Evolutionary conservation across 2,797 vertebrate species (phyloP).

Genomic region (Diceros bicornis): DNA sequence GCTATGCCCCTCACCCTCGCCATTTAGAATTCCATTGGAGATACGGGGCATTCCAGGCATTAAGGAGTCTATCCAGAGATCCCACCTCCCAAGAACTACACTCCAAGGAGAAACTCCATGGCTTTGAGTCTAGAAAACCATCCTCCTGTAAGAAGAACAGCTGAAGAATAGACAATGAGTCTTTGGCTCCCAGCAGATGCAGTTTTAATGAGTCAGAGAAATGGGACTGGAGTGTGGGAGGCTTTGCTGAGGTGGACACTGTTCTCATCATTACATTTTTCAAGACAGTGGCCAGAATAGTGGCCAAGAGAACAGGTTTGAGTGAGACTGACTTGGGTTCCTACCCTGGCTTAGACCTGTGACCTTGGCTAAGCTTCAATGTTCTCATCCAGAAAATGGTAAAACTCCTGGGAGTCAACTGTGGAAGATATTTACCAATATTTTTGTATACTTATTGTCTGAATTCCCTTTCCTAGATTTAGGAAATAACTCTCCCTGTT

Average conservation of each 20-base stretch:
- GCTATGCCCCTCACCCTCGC: background rate
- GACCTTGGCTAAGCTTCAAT: background rate
- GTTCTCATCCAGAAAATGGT: conserved; percentile 11
- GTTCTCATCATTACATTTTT: background rate
- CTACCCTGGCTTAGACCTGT: background rate
- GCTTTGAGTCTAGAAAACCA: conserved; percentile 51
- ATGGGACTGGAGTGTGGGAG: background rate
- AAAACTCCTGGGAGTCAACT: background rate
- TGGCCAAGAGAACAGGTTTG: background rate
- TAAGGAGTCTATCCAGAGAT: background rate
- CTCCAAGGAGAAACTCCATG: conserved; percentile 8
- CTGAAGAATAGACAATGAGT: background rate
- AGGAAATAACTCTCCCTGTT: background rate
- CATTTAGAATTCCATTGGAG: background rate
- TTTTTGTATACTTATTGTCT: background rate
- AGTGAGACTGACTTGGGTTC: background rate
- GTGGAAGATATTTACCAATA: background rate
- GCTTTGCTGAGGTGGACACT: background rate
- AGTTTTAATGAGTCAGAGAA: conserved; percentile 36
- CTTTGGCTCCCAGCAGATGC: background rate
- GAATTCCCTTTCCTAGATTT: background rate
- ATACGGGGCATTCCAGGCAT: background rate
- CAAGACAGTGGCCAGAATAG: background rate
- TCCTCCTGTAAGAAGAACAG: background rate
- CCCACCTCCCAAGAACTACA: background rate